These are phyloP conservation scores for Megaceryle maxima DNA, from an alignment of 2,113 vertebrate species.

Conservation along the genomic window DNA sequence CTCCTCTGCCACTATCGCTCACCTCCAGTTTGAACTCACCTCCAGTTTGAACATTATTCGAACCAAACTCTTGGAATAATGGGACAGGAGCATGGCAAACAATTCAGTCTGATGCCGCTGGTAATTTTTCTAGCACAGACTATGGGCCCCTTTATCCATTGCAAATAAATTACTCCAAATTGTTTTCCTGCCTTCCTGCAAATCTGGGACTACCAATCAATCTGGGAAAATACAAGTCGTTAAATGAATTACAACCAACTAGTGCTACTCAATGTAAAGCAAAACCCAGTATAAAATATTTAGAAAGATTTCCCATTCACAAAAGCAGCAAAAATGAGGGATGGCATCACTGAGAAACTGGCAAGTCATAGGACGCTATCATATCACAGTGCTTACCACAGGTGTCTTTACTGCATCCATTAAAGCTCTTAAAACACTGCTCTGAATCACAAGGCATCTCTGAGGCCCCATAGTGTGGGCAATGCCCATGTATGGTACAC, in stretches of 20 bases:
- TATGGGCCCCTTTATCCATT: background rate
- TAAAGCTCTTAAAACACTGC: background rate
- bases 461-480: rapidly evolving
- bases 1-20: background rate
- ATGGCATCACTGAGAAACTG: background rate
- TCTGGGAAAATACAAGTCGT: background rate
- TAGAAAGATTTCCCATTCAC: background rate
- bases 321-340: background rate
- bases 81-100: background rate
- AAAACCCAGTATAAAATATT: background rate
- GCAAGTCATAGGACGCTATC: background rate
- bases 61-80: background rate
- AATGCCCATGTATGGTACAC: background rate
- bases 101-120: background rate
- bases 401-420: background rate
- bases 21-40: background rate
- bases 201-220: background rate
- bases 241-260: background rate
- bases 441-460: background rate
- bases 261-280: background rate
- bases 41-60: background rate
- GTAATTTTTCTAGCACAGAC: background rate
- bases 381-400: background rate
- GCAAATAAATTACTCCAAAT: background rate
- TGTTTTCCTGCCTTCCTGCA: background rate